Evolutionary conservation across 2,797 vertebrate genomes (phyloP).

Genomic region (Crocidura indochinensis): DNA sequence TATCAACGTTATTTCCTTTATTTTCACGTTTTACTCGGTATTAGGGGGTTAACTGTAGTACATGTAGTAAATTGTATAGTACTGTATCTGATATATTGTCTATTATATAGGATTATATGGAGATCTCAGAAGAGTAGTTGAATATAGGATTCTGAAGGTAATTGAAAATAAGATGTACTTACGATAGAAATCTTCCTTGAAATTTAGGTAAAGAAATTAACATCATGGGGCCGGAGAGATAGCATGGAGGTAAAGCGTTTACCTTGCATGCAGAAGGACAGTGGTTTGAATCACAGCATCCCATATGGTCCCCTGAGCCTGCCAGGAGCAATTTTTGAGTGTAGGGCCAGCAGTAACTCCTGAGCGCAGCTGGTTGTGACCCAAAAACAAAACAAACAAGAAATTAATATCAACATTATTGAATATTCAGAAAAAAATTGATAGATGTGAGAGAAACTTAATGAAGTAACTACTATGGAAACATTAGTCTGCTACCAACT

Average conservation of each 20-base stretch:
- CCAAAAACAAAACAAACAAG: too few relatives aligned
- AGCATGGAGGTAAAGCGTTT: too few relatives aligned
- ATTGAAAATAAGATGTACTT: slow-evolving; percentile 33
- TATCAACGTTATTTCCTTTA: too few relatives aligned
- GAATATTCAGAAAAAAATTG: slow-evolving; percentile 33
- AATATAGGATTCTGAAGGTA: neutral
- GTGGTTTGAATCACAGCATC: too few relatives aligned
- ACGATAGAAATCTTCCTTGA: slow-evolving; percentile 49
- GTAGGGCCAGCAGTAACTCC: too few relatives aligned
- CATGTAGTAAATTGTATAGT: neutral
- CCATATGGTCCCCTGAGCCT: too few relatives aligned
- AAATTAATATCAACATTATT: neutral
- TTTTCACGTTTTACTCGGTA: slow-evolving; percentile 6
- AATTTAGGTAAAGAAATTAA: slow-evolving; percentile 32
- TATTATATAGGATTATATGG: too few relatives aligned
- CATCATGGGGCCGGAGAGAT: too few relatives aligned
- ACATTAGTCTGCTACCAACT: slow-evolving; percentile 40
- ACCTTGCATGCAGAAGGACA: too few relatives aligned
- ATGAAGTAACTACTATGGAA: slow-evolving; percentile 47
- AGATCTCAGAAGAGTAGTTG: neutral
- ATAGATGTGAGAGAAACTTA: slow-evolving; percentile 41
- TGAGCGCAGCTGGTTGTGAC: too few relatives aligned
- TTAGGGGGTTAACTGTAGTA: slow-evolving; percentile 58
- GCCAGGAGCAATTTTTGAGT: too few relatives aligned
- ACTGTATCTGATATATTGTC: too few relatives aligned